Evolutionary conservation across 2,113 vertebrate species (phyloP), one percentile per base, ranked within the genome.

Genomic region (Epinephelus cyanopodus): DNA sequence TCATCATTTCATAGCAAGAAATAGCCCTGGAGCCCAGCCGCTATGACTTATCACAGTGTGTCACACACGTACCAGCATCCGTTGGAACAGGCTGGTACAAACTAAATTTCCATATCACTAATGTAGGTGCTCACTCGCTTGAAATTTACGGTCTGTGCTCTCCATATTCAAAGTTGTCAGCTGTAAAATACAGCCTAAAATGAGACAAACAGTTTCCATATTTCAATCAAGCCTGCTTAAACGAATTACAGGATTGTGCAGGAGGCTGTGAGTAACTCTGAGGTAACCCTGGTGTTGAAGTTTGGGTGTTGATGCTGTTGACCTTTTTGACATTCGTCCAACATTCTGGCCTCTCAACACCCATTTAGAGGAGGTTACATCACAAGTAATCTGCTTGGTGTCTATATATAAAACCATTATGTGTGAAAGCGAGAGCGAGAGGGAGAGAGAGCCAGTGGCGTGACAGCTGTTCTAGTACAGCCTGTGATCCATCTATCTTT

Each of bases 331-430:
- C 78, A 27, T 71, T 54, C 1, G 14, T 68, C 85, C 75, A 83
- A 77, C 54, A 68, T 62, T 57, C 18, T 66, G 79, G 33, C 68
- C 81, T 81, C 56, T 80, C 45, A 45, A 29, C 70, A 58, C 58
- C 69, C 76, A 71, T 75, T 91, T 82, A 82, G 73, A 86, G 74
- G 62, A 50, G 19, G 85, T 92, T 92, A 91, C 87, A 81, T 92
- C 88, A 93, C 63, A 5, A 53, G 77, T 84, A 77, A 85, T 76
- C 71, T 85, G 83, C 75, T 84, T 56, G 0, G 0, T 23, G 81
- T 87, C 91, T 92, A 89, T 79, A 90, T 89, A 87, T 89, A 92
- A 91, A 88, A 65, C 81, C 80, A 87, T 81, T 83, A 83, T 82
- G 87, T 74, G 87, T 76, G 86, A 84, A 62, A 79, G 42, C 42